Evolutionary conservation across 1,140 invertebrate genomes (phyloP).

Genomic region (Papilio polytes): DNA sequence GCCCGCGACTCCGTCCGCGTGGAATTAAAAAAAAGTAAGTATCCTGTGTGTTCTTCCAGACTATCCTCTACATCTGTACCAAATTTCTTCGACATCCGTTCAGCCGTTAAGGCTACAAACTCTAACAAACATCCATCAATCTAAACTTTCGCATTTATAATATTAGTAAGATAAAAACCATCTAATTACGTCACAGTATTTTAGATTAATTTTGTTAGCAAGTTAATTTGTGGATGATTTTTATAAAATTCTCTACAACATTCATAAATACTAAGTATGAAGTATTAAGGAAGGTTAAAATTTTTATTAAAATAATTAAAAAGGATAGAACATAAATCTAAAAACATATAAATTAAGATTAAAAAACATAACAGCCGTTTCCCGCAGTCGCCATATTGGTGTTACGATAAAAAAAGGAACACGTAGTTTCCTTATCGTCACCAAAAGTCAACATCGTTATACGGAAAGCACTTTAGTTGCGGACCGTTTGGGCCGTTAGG

Average conservation of each 20-base stretch:
- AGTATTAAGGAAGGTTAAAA: background rate
- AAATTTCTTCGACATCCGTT: no score
- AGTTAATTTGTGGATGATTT: no score
- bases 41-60: no score
- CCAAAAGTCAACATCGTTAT: conserved; percentile 66
- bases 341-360: conserved; percentile 17
- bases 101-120: no score
- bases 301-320: background rate
- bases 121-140: no score
- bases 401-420: conserved; percentile 28
- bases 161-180: no score
- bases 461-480: conserved; percentile 56
- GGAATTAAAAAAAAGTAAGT: no score
- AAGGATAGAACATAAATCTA: background rate
- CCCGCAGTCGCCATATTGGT: conserved; percentile 47
- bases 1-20: no score
- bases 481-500: conserved; percentile 69
- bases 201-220: no score
- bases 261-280: background rate
- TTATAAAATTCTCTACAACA: background rate
- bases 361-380: conserved; percentile 29
- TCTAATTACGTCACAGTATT: no score
- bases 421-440: conserved; percentile 52
- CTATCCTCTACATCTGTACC: no score
- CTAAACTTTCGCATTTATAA: no score